Conservation (phyloP, 2,888 invertebrate species). For the Julus scandinavius region DNA sequence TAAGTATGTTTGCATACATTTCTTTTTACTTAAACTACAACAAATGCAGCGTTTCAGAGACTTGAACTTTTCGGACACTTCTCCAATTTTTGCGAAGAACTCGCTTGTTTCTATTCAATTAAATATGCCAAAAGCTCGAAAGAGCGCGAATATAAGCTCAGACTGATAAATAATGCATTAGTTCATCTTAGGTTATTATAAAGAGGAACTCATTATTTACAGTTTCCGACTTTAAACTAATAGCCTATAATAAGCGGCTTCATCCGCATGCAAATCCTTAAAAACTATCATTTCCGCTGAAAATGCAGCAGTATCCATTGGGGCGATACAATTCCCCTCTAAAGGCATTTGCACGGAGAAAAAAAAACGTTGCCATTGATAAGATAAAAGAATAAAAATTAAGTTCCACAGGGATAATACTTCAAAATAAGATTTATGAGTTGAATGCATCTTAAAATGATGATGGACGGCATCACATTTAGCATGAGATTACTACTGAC, state of each 20-base stretch:
- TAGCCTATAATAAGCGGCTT: slow-evolving; percentile 21
- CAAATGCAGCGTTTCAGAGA: neutral
- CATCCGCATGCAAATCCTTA: slow-evolving; percentile 40
- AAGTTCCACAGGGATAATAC: neutral
- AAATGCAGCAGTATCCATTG: neutral
- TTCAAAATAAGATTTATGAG: neutral
- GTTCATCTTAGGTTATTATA: slow-evolving; percentile 31
- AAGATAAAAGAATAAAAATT: neutral
- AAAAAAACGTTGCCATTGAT: neutral
- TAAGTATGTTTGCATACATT: neutral
- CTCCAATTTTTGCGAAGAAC: neutral
- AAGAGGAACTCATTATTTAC: slow-evolving; percentile 44
- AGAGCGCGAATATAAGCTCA: neutral
- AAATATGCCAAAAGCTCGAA: slow-evolving; percentile 37
- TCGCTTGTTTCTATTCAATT: neutral
- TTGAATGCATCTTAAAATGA: neutral
- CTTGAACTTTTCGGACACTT: neutral
- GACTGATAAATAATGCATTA: slow-evolving; percentile 36
- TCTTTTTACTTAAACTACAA: neutral
- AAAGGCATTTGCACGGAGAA: neutral
- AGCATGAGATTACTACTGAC: too few relatives aligned
- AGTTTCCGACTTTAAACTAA: slow-evolving; percentile 45
- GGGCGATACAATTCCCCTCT: neutral
- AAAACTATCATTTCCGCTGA: slow-evolving; percentile 18
- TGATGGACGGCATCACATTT: neutral